Evolutionary conservation across 2,113 vertebrate genomes (phyloP).

Genomic region (Psephotus haematonotus): DNA sequence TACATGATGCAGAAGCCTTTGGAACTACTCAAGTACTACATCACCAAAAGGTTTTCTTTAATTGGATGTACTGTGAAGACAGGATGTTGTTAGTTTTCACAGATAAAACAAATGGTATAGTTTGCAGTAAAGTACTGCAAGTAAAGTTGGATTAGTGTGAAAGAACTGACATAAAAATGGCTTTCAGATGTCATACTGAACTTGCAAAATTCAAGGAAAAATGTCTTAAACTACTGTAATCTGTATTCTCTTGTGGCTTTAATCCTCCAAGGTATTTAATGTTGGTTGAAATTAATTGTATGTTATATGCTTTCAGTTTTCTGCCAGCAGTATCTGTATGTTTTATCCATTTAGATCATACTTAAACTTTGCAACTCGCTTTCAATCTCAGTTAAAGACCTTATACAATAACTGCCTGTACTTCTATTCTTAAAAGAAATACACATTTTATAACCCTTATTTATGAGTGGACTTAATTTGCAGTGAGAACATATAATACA

Average conservation of each 20-base stretch:
- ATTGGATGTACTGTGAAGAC: background rate
- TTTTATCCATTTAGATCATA: background rate
- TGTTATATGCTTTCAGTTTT: background rate
- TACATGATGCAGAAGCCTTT: background rate
- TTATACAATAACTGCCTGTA: background rate
- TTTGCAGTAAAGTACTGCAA: background rate
- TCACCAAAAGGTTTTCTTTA: background rate
- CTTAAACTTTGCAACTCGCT: conserved; percentile 24
- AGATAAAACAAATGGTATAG: background rate
- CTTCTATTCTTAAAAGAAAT: conserved; percentile 3
- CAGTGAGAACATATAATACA: background rate
- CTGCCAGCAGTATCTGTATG: background rate
- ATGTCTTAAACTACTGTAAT: background rate
- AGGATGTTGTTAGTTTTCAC: background rate
- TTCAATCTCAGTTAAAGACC: conserved; percentile 25
- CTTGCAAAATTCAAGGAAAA: background rate
- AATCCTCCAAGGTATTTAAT: background rate
- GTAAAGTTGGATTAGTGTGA: background rate
- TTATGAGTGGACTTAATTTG: conserved; percentile 38
- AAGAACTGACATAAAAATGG: background rate
- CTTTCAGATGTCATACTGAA: conserved; percentile 6
- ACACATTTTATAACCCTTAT: background rate
- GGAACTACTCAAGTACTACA: background rate
- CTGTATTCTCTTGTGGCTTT: background rate
- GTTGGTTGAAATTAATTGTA: conserved; percentile 11